phyloP scores from a whole-genome alignment of 1,140 invertebrate species.

The Ceratosolen solmsi region DNA sequence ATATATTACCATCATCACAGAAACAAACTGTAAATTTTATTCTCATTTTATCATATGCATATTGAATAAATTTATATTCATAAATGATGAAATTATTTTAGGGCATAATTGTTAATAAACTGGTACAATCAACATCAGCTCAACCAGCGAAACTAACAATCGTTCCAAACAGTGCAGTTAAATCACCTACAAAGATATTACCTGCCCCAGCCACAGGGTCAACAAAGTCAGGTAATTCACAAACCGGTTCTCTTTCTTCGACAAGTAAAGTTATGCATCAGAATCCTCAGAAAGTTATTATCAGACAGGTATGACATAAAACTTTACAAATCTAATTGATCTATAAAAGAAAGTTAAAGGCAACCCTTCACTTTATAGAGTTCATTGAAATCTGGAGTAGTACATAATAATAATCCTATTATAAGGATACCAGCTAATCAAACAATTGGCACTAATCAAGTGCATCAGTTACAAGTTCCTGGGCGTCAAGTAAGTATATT shows the following conservation, averaged over 20 bases:
- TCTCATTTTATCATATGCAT: neutral
- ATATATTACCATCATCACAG: constrained; percentile 72
- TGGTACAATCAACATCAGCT: constrained; percentile 67
- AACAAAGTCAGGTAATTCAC: constrained; percentile 62
- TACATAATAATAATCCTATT: constrained; percentile 74
- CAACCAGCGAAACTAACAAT: constrained; percentile 69
- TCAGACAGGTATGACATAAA: constrained; percentile 74
- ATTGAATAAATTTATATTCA: constrained; percentile 13
- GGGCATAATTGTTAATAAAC: constrained; percentile 73
- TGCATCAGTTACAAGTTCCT: constrained; percentile 82
- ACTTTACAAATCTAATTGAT: constrained; percentile 55
- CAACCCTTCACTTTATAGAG: constrained; percentile 60
- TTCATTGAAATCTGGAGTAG: constrained; percentile 68
- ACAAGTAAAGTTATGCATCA: constrained; percentile 72
- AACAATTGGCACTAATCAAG: constrained; percentile 73
- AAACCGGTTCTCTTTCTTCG: constrained; percentile 59
- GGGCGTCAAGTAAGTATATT: constrained; percentile 76
- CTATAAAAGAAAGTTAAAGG: constrained; percentile 57
- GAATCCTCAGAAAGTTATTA: constrained; percentile 76
- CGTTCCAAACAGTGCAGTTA: constrained; percentile 70
- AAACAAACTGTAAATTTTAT: constrained; percentile 68
- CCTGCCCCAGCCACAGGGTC: constrained; percentile 77
- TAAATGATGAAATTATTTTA: constrained; percentile 57
- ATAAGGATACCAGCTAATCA: constrained; percentile 78
- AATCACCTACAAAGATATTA: constrained; percentile 81